Percentiles rank a stretch among this genome's conserved stretches.
phyloP scores from a whole-genome alignment of 2,113 vertebrate species.

The Dolichotis patagonum region DNA sequence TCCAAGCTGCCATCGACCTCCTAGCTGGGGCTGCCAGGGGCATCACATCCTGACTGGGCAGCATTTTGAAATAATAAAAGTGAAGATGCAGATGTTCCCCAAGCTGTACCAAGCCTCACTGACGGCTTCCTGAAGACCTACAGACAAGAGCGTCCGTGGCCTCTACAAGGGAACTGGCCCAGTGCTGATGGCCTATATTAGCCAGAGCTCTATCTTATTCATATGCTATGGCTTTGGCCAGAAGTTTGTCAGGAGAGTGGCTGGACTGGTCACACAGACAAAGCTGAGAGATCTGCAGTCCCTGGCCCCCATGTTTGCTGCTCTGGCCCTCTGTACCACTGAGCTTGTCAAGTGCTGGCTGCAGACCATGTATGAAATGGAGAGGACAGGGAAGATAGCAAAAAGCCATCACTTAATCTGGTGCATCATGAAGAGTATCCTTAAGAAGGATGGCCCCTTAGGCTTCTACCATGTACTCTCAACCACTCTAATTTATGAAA shows the following conservation, averaged over 20 bases:
- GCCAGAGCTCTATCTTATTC: conserved; percentile 96
- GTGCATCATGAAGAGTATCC: conserved; percentile 90
- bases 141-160: conserved; percentile 91
- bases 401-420: conserved; percentile 92
- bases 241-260: conserved; percentile 89
- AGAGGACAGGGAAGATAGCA: conserved; percentile 90
- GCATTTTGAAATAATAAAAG: conserved; percentile 96
- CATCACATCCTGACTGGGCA: conserved; percentile 95
- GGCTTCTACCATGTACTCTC: conserved; percentile 93
- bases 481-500: conserved; percentile 91
- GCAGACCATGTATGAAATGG: conserved; percentile 96
- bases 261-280: conserved; percentile 86
- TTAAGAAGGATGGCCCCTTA: conserved; percentile 89
- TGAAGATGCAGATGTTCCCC: conserved; percentile 99
- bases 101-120: conserved; percentile 91
- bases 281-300: conserved; percentile 94
- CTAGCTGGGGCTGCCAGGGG: conserved; percentile 93
- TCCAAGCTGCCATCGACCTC: conserved; percentile 93
- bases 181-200: conserved; percentile 93
- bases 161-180: conserved; percentile 96
- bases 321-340: conserved; percentile 94
- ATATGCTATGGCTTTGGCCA: conserved; percentile 99
- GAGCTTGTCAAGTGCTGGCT: conserved; percentile 98
- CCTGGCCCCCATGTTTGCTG: conserved; percentile 94
- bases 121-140: conserved; percentile 93